Evolutionary conservation across 2,113 vertebrate species (phyloP).

Genomic region (Microcebus griseorufus): DNA sequence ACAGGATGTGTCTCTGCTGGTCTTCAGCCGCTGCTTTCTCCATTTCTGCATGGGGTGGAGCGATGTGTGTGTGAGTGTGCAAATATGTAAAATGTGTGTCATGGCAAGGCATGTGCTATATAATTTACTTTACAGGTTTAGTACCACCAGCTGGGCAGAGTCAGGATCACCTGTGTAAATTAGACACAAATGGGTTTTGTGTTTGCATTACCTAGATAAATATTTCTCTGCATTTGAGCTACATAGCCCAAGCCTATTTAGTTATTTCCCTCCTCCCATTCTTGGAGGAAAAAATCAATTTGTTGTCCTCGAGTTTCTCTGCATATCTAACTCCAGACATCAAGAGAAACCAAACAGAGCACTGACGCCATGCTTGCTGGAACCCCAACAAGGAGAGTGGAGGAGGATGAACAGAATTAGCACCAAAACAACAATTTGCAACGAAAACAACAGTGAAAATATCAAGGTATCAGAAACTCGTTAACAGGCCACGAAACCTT

Average conservation of each 20-base stretch:
- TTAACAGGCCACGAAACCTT: not conserved
- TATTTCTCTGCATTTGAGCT: not conserved
- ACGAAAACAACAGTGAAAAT: not conserved
- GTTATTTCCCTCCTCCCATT: not conserved
- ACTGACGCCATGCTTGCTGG: not conserved
- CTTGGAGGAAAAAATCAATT: not conserved
- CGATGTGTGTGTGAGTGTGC: not conserved
- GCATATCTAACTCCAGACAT: not conserved
- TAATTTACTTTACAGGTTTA: not conserved
- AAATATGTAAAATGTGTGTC: rapidly evolving
- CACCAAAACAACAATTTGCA: not conserved
- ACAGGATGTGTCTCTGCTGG: too few species aligned
- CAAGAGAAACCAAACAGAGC: not conserved
- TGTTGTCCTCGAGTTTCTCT: not conserved
- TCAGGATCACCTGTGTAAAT: not conserved
- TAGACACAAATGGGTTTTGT: not conserved
- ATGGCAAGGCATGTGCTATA: rapidly evolving
- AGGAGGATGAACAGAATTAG: not conserved
- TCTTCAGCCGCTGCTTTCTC: not conserved
- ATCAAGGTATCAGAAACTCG: not conserved
- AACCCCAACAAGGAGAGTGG: not conserved
- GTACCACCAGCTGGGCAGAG: not conserved
- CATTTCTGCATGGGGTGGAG: not conserved
- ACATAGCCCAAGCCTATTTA: not conserved
- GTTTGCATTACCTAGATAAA: not conserved